These are phyloP conservation scores for Drosophila anceps DNA, from an alignment of 2,888 invertebrate genomes.

Conservation along the genomic window DNA sequence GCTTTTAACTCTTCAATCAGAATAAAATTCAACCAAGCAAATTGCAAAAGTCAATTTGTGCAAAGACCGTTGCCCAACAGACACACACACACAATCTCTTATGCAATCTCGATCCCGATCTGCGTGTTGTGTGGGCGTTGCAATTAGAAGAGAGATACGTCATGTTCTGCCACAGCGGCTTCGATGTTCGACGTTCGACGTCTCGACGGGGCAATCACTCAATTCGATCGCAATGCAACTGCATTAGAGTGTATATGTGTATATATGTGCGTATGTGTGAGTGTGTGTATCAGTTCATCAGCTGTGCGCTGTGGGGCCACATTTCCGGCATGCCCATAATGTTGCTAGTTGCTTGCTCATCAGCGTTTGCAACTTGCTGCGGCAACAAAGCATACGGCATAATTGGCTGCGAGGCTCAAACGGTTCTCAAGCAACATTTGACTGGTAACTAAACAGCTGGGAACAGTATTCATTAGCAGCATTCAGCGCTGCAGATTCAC, in stretches of 20 bases:
- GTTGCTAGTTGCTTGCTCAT: conserved; percentile 24
- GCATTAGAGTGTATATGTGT: conserved; percentile 9
- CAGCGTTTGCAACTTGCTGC: conserved; percentile 44
- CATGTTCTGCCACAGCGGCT: conserved; percentile 54
- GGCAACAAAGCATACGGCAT: conserved; percentile 15
- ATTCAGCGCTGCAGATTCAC: neutral
- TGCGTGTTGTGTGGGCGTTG: conserved; percentile 74
- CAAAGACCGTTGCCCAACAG: conserved; percentile 51
- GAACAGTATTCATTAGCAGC: neutral
- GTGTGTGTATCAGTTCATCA: conserved; percentile 42
- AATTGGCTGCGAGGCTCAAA: neutral
- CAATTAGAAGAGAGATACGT: conserved; percentile 71
- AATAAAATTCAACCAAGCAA: conserved; percentile 68
- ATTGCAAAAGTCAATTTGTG: conserved; percentile 77
- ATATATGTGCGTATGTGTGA: neutral
- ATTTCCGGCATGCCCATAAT: conserved; percentile 62
- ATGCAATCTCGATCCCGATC: conserved; percentile 68
- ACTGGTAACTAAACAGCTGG: conserved; percentile 1
- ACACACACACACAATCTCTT: conserved; percentile 50
- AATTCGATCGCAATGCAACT: conserved; percentile 60
- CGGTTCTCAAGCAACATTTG: conserved; percentile 2
- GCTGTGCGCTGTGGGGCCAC: conserved; percentile 36
- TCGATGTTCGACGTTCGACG: conserved; percentile 21
- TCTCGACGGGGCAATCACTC: conserved; percentile 66
- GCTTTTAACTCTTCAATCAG: conserved; percentile 16